These are phyloP conservation scores for Etheostoma nigrum DNA, from an alignment of 2,797 vertebrate species.

Conservation along the genomic window DNA sequence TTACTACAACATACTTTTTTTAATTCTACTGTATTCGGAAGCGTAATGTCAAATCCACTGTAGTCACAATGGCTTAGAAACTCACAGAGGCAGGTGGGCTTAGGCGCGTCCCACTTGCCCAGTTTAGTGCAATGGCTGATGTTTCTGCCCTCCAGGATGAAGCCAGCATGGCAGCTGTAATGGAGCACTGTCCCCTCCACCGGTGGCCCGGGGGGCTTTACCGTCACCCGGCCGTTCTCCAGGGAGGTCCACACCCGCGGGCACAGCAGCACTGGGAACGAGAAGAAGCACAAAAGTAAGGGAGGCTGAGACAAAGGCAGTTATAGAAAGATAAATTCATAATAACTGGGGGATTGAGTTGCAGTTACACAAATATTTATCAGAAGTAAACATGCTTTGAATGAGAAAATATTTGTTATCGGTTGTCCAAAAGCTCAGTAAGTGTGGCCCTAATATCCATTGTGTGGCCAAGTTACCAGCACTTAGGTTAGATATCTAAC, in stretches of 20 bases:
- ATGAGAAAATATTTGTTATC: neutral
- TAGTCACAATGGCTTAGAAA: conserved; percentile 23
- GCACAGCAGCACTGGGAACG: conserved; percentile 88
- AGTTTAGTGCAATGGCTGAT: conserved; percentile 91
- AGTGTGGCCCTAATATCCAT: too few species aligned
- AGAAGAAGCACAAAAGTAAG: neutral
- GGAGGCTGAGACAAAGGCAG: neutral
- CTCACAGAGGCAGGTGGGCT: conserved; percentile 94
- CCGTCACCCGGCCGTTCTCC: conserved; percentile 90
- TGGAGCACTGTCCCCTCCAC: conserved; percentile 91
- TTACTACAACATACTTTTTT: neutral
- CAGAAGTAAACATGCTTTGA: neutral
- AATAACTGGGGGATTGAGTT: neutral
- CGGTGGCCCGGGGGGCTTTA: conserved; percentile 85
- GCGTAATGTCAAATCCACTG: neutral
- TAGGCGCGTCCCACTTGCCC: conserved; percentile 92
- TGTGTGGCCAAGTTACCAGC: neutral
- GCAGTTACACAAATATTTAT: neutral
- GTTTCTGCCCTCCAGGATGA: conserved; percentile 90
- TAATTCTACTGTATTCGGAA: neutral
- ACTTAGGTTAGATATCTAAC: neutral
- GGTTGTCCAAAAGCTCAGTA: neutral
- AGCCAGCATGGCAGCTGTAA: conserved; percentile 91
- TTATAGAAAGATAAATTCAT: neutral
- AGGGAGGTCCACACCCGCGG: conserved; percentile 90